Conservation (phyloP, 1,140 invertebrate species). For the Aphidius gifuensis region DNA sequence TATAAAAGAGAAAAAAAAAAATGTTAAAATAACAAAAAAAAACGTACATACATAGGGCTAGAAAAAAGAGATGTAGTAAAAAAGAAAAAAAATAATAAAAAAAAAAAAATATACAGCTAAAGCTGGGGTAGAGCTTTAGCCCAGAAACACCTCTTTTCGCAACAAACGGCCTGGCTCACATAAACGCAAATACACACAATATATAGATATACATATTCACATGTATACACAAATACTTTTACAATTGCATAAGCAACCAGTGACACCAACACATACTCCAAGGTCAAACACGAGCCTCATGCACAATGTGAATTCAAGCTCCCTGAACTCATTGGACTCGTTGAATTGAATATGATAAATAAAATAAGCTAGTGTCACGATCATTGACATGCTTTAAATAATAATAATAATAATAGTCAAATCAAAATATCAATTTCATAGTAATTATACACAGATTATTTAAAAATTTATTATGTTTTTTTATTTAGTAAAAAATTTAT, state of each 20-base stretch:
- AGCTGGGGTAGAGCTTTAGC: neutral
- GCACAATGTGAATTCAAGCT: neutral
- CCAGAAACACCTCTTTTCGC: neutral
- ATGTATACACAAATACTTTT: neutral
- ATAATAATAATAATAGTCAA: neutral
- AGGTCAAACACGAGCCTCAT: constrained; percentile 13
- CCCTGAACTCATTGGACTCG: neutral
- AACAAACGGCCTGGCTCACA: neutral
- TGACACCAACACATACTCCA: neutral
- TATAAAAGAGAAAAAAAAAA: too few relatives aligned
- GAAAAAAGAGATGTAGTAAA: too few relatives aligned
- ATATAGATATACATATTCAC: neutral
- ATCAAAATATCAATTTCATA: neutral
- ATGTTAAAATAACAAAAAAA: neutral
- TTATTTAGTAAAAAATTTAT: neutral
- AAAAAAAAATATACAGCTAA: too few relatives aligned
- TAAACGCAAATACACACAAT: neutral
- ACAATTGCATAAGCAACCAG: too few relatives aligned
- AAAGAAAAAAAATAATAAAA: too few relatives aligned
- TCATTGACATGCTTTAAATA: neutral
- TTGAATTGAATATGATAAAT: neutral
- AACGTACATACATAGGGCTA: neutral
- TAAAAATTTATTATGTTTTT: neutral
- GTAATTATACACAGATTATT: neutral
- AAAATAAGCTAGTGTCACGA: neutral